A percentile compares a stretch with the other conserved stretches of the same genome.
Evolutionary conservation across 2,888 invertebrate species (phyloP).

Genomic region (Agriopis leucophaearia): DNA sequence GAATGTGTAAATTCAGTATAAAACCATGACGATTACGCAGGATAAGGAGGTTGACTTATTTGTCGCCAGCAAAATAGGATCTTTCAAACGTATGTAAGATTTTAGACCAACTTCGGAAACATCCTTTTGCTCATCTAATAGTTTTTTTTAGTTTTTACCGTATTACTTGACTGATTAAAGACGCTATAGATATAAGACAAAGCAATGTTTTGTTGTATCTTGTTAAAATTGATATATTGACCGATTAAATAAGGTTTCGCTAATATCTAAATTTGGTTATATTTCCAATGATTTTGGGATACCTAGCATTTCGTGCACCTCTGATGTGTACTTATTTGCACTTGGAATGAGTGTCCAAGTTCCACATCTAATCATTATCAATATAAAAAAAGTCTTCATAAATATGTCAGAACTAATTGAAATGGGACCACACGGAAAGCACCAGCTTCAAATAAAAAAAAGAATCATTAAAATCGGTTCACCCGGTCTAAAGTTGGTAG

Average conservation of each 20-base stretch:
- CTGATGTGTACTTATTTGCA: no score
- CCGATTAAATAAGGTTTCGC: background rate
- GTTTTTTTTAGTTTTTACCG: background rate
- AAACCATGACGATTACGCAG: constrained; percentile 59
- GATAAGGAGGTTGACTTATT: constrained; percentile 81
- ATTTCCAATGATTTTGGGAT: no score
- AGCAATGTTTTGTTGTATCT: background rate
- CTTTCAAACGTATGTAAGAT: constrained; percentile 84
- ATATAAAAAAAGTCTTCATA: no score
- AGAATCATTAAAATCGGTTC: no score
- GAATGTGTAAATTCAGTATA: background rate
- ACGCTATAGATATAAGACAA: background rate
- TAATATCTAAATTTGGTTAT: background rate
- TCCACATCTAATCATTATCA: no score
- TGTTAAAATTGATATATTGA: background rate
- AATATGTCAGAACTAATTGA: no score
- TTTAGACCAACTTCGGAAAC: background rate
- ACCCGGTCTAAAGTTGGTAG: no score
- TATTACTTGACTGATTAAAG: background rate
- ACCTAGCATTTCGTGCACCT: no score
- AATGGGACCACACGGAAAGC: no score
- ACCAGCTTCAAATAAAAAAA: no score
- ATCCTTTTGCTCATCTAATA: background rate
- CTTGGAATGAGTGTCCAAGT: no score
- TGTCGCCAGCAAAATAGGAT: constrained; percentile 83